Evolutionary conservation across 2,888 invertebrate species (phyloP), one percentile per base, ranked within the genome.

Genomic region (Eurois occulta): DNA sequence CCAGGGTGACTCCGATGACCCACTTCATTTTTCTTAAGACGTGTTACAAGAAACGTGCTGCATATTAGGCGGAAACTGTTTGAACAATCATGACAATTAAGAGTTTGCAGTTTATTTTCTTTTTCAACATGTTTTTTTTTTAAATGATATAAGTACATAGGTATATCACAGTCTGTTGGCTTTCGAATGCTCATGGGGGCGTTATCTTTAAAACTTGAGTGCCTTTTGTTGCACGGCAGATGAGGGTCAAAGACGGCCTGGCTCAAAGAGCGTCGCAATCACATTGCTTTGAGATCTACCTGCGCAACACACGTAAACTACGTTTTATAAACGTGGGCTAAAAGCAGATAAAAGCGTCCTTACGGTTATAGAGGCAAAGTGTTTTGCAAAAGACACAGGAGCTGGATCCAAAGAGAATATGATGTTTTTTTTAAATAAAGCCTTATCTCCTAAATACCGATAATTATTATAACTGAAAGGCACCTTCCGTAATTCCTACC

Each of bases 1-100:
- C 58, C 66, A 43, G 72, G 81, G 78, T 74, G 68, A 67, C 38
- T 74, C 11, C 66, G 35, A 73, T 83, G 64, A 62, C 64, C 72
- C 72, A 65, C 74, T 67, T 72, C 60, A 77, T 86, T 77, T 83
- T 80, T 71, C 72, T 24, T 38, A 75, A 73, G 76, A 70, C 11
- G 21, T 78, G 46, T 68, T 65, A 83, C 48, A n/a, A 71, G 55
- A 77, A 77, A 86, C 38, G 38, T 71, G 64, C 35, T 71, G 64
- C 65, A 64, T 72, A 55, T 52, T 68, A 55, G 52, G 68, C 21
- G 46, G 43, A 55, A 68, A 48, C 18, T 60, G n/a, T 28, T 0
- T 0, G n/a, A 35, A 72, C 8, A 64, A n/a, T 38, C 64, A 7
- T n/a, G n/a, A n/a, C n/a, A 4, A 65, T 41, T 41, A 35, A 62